These are phyloP conservation scores for Rhinoderma darwinii DNA, from an alignment of 2,113 vertebrate genomes.

Conservation along the genomic window DNA sequence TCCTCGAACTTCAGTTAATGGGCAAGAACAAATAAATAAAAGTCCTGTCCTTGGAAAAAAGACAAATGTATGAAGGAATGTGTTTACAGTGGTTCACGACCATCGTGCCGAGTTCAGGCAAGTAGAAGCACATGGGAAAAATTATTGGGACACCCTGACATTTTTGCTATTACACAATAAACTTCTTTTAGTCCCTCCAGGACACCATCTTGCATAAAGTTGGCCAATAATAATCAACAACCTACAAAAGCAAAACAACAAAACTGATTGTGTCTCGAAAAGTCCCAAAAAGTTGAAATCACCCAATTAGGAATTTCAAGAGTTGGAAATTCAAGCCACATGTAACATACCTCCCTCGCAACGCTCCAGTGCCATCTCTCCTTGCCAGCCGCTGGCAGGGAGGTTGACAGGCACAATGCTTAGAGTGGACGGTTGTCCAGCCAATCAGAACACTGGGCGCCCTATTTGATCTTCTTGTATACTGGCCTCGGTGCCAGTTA, in stretches of 20 bases:
- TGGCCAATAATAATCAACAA: neutral
- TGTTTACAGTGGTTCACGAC: neutral
- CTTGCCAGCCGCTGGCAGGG: no score
- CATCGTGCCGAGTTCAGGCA: neutral
- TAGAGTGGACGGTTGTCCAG: no score
- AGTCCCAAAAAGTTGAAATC: neutral
- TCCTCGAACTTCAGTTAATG: conserved; percentile 23
- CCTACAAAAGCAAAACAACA: neutral
- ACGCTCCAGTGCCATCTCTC: no score
- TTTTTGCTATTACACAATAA: neutral
- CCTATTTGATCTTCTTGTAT: no score
- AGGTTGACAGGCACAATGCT: no score
- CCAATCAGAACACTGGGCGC: no score
- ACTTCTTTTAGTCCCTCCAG: neutral
- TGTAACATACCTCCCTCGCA: no score
- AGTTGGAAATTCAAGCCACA: no score
- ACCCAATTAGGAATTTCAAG: neutral
- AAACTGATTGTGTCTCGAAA: neutral
- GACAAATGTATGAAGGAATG: conserved; percentile 18
- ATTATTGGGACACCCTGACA: neutral
- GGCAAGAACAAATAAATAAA: conserved; percentile 22
- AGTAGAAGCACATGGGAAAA: neutral
- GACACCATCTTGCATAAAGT: neutral
- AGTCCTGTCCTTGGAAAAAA: conserved; percentile 19
- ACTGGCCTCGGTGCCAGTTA: no score